Evolutionary conservation across 2,113 vertebrate species (phyloP).

Genomic region (Rhagologus leucostigma): DNA sequence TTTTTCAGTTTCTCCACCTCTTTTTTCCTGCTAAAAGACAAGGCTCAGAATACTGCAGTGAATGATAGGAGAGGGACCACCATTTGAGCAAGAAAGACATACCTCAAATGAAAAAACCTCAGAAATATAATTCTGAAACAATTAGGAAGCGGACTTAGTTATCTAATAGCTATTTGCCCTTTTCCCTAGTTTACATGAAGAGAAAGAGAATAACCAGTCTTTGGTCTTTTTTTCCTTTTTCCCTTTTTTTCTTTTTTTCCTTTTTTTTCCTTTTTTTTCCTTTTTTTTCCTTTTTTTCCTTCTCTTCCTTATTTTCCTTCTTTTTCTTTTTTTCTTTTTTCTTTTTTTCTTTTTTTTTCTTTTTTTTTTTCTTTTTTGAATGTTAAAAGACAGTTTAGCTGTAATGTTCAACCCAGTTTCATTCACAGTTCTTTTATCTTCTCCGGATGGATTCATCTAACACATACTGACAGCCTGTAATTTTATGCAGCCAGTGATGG

Average conservation of each 20-base stretch:
- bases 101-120: neutral
- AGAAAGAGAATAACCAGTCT: neutral
- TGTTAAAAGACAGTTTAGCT: neutral
- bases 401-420: neutral
- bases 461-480: constrained; percentile 8
- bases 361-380: neutral
- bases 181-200: neutral
- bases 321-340: neutral
- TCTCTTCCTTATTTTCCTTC: neutral
- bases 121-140: neutral
- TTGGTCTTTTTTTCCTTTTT: neutral
- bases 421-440: neutral
- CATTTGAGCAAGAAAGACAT: neutral
- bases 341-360: too few species aligned
- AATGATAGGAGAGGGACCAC: neutral
- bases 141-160: neutral
- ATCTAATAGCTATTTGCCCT: neutral
- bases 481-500: neutral
- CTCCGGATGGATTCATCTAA: constrained; percentile 19
- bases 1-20: neutral
- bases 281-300: neutral
- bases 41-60: neutral
- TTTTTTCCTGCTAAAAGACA: neutral
- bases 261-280: neutral
- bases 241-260: neutral